Percentiles rank a stretch among this genome's conserved stretches.
Conservation (phyloP, 2,797 vertebrate species). For the Molossus molossus region DNA sequence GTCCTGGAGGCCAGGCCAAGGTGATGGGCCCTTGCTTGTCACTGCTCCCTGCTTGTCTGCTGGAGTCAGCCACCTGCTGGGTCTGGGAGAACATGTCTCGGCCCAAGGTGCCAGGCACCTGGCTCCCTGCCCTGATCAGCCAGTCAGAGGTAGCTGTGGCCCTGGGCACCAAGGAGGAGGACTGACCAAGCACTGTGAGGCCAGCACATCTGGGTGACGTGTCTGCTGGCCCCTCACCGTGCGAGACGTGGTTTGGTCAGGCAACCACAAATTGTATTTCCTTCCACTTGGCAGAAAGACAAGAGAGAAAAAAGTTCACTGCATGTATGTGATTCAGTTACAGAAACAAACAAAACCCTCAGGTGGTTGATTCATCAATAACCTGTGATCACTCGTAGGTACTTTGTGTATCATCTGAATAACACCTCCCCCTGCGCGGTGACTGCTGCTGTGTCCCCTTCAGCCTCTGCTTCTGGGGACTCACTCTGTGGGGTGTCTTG, state of each 20-base stretch:
- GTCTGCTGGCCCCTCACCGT: not conserved
- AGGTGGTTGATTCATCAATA: constrained; percentile 14
- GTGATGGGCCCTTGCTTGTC: not conserved
- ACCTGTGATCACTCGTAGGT: constrained; percentile 13
- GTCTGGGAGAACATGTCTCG: not conserved
- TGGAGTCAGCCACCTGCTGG: not conserved
- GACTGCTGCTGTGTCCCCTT: not conserved
- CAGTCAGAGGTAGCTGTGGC: not conserved
- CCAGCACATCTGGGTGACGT: not conserved
- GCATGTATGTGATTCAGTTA: not conserved
- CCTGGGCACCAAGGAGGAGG: not conserved
- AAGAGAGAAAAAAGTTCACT: not conserved
- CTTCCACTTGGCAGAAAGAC: constrained; percentile 39
- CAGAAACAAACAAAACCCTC: not conserved
- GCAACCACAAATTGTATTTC: not conserved
- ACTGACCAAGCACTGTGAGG: rapidly evolving
- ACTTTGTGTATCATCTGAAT: constrained; percentile 18
- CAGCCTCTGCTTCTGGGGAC: not conserved
- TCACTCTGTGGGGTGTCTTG: not conserved
- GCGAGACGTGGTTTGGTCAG: not conserved
- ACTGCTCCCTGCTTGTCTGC: not conserved
- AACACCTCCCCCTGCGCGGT: not conserved
- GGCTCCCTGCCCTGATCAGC: not conserved
- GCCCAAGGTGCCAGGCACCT: not conserved
- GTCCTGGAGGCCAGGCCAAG: not conserved